These are phyloP conservation scores for Macrochelys suwanniensis DNA, from an alignment of 2,797 vertebrate genomes.

Conservation along the genomic window DNA sequence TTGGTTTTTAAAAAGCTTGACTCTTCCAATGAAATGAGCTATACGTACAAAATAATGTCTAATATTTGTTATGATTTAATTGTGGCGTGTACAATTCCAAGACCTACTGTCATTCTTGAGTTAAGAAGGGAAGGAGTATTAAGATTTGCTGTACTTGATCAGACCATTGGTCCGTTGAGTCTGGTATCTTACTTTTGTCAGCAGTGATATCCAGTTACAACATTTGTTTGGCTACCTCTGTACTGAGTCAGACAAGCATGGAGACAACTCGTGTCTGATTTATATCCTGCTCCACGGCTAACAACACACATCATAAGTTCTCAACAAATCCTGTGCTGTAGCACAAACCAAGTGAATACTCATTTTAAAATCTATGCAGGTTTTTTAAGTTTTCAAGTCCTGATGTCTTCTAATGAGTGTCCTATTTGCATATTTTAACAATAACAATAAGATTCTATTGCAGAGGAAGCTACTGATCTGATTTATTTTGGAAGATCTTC, in stretches of 20 bases:
- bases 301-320: not conserved
- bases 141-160: not conserved
- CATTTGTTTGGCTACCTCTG: fast-evolving
- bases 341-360: not conserved
- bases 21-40: not conserved
- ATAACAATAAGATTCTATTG: slow-evolving; percentile 29
- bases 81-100: not conserved
- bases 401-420: not conserved
- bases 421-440: not conserved
- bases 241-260: not conserved
- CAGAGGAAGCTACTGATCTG: slow-evolving; percentile 69
- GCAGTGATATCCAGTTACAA: not conserved
- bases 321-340: not conserved
- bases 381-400: not conserved
- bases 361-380: not conserved
- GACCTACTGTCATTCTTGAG: not conserved
- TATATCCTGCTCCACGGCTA: not conserved
- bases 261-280: not conserved
- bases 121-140: not conserved
- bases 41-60: not conserved
- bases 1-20: not conserved
- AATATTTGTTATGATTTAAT: not conserved
- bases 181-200: not conserved
- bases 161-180: not conserved
- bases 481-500: slow-evolving; percentile 75